Evolutionary conservation across 2,113 vertebrate species (phyloP), one percentile per base, ranked within the genome.

Genomic region (Anolis carolinensis): DNA sequence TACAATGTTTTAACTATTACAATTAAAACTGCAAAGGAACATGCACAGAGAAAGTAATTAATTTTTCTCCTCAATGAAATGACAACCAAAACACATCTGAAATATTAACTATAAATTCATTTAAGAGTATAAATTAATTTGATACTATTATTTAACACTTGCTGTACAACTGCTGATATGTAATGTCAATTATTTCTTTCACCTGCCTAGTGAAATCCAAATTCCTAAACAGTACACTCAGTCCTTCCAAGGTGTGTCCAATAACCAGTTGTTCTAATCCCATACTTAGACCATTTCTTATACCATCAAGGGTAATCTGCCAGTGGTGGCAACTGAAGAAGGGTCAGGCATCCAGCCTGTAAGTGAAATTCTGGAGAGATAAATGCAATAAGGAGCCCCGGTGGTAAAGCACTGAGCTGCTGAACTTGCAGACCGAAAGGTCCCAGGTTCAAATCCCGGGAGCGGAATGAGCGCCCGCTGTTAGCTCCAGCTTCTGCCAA

Each of bases 41-140:
- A 84, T 32, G 86, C 84, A 84, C 55, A 84, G 0, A 34, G 9
- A 5, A 81, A 39, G 50, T 89, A 36, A 78, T 68, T 84, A 83
- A 93, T 44, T 87, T 88, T 86, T 2, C 85, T 87, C 72, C 0
- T 73, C 79, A 91, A 86, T 82, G 83, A 77, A 91, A 90, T 50
- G 52, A 5, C 0, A n/a, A 65, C 63, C 86, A 11, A 91, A 18
- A 67, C 0, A 0, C 27, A 63, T 30, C 0, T 27, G 23, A n/a
- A 8, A 63, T 9, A 79, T 39, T 80, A 80, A 80, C 34, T 79
- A 9, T 65, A 63, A 9, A 18, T 34, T 63, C 32, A 25, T 79
- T 65, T 59, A 79, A 39, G 11, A 27, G 21, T 63, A 80, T 27
- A 7, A 6, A 5, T 27, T 63, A 79, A 23, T 55, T 79, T 62